phyloP scores from a whole-genome alignment of 2,113 vertebrate genomes.

The Chiloscyllium plagiosum region DNA sequence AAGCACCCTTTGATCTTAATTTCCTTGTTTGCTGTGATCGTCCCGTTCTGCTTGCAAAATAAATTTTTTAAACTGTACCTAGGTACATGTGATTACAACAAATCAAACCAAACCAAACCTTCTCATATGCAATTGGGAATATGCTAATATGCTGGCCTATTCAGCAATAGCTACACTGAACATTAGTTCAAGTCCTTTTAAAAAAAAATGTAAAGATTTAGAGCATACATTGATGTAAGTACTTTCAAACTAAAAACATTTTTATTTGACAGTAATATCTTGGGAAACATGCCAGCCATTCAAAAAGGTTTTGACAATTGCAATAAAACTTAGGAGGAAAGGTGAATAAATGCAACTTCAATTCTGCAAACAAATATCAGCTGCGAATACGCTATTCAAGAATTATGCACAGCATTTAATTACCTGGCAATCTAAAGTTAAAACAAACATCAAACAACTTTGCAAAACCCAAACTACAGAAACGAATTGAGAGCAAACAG shows the following conservation, averaged over 20 bases:
- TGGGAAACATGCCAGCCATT: background rate
- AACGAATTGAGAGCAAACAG: background rate
- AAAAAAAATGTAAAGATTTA: too few species aligned
- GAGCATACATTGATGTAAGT: background rate
- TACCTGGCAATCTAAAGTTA: background rate
- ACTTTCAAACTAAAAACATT: background rate
- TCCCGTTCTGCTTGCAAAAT: too few species aligned
- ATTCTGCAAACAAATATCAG: background rate
- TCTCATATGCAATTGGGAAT: too few species aligned
- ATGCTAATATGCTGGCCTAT: too few species aligned
- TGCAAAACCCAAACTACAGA: background rate
- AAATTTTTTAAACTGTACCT: too few species aligned
- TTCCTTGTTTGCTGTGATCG: too few species aligned
- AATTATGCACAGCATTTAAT: background rate
- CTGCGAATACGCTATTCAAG: background rate
- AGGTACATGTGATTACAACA: too few species aligned
- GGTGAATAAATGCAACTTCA: background rate
- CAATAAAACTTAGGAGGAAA: background rate
- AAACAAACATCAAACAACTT: background rate
- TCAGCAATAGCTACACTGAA: too few species aligned
- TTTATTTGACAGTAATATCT: background rate
- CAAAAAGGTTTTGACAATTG: background rate
- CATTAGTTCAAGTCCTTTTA: too few species aligned
- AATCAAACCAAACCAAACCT: too few species aligned
- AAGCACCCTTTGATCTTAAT: too few species aligned